A percentile compares a stretch with the other conserved stretches of the same genome.
These are phyloP conservation scores for Mus spretus DNA, from an alignment of 2,797 vertebrate species.

Conservation along the genomic window DNA sequence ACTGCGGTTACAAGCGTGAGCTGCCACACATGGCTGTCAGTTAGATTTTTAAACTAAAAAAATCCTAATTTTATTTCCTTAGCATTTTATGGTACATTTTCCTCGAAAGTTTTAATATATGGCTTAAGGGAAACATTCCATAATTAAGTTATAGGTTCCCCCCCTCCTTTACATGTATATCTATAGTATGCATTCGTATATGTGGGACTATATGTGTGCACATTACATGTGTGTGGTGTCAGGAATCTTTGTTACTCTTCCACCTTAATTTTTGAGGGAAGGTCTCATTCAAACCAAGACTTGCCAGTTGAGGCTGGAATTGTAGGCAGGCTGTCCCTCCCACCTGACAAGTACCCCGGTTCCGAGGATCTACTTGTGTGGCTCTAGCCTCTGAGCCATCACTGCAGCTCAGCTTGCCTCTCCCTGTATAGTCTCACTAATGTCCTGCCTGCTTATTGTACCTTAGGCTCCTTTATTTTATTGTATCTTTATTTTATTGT, in stretches of 20 bases:
- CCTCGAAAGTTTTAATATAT: not conserved
- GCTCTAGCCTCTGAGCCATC: not conserved
- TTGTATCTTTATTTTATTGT: no score
- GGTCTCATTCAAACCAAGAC: not conserved
- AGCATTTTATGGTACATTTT: slow-evolving; percentile 4
- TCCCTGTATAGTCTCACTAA: not conserved
- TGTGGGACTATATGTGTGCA: not conserved
- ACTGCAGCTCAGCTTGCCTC: not conserved
- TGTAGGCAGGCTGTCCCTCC: not conserved
- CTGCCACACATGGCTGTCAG: not conserved
- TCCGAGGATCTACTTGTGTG: not conserved
- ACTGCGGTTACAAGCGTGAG: not conserved
- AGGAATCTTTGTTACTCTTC: not conserved
- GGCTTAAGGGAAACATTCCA: not conserved
- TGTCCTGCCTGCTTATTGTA: not conserved
- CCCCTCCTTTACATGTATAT: not conserved
- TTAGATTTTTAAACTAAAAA: slow-evolving; percentile 59
- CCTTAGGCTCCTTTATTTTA: not conserved
- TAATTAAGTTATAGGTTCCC: not conserved
- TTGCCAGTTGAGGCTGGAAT: not conserved
- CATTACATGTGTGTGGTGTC: not conserved
- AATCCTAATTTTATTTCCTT: slow-evolving; percentile 18
- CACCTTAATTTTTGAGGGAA: not conserved
- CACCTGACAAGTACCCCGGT: not conserved
- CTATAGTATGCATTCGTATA: no score